These are phyloP conservation scores for Dendrolimus punctatus DNA, from an alignment of 1,140 invertebrate species.

Conservation along the genomic window DNA sequence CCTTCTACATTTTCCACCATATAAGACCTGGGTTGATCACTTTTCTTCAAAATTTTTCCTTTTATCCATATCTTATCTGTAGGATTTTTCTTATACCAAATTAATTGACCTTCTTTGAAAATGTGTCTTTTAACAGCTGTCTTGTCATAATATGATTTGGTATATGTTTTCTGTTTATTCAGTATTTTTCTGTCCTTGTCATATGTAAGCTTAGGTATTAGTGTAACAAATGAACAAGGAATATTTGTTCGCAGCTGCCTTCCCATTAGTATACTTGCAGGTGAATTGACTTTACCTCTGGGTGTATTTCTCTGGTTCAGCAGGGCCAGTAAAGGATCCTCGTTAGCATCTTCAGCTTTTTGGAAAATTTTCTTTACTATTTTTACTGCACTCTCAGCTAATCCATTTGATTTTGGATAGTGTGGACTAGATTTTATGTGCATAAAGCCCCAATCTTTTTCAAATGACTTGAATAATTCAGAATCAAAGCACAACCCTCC, in stretches of 20 bases:
- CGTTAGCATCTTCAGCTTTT: slow-evolving; percentile 14
- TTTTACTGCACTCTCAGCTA: slow-evolving; percentile 14
- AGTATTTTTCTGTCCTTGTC: no score
- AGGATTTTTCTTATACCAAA: no score
- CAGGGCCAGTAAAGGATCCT: slow-evolving; percentile 19
- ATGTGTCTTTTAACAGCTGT: no score
- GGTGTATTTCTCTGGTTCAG: slow-evolving; percentile 18
- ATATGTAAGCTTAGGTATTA: no score
- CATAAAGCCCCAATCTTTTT: slow-evolving; percentile 16
- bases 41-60: no score
- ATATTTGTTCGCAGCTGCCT: slow-evolving; percentile 15
- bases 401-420: slow-evolving; percentile 17
- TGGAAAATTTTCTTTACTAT: slow-evolving; percentile 16
- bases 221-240: no score
- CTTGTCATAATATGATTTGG: no score
- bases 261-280: slow-evolving; percentile 19
- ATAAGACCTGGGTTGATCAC: no score
- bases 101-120: no score
- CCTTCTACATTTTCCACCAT: no score
- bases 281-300: slow-evolving; percentile 14
- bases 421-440: slow-evolving; percentile 20
- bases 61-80: no score
- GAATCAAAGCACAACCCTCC: slow-evolving; percentile 19
- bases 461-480: slow-evolving; percentile 15
- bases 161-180: no score